These are phyloP conservation scores for Amblyteles armatorius DNA, from an alignment of 2,888 invertebrate genomes.

Conservation along the genomic window DNA sequence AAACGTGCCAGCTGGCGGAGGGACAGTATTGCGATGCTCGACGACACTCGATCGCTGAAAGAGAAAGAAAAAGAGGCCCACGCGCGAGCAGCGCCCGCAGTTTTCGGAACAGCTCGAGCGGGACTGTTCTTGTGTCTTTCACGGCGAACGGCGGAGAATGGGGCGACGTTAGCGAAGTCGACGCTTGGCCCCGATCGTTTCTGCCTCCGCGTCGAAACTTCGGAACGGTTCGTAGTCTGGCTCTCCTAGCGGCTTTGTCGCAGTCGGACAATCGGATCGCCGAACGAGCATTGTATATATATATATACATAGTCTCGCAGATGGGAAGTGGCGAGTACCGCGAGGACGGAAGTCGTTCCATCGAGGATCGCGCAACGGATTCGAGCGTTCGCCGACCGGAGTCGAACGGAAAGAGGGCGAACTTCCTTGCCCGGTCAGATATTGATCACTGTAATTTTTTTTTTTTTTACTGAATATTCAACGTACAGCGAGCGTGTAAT, in stretches of 20 bases:
- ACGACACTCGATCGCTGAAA: slow-evolving; percentile 37
- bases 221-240: slow-evolving; percentile 6
- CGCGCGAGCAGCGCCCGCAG: neutral
- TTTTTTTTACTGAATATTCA: slow-evolving; percentile 8
- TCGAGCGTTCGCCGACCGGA: slow-evolving; percentile 4
- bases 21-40: slow-evolving; percentile 19
- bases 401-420: slow-evolving; percentile 2
- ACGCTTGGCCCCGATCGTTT: neutral
- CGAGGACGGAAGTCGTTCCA: slow-evolving; percentile 16
- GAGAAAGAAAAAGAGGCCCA: neutral
- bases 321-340: neutral
- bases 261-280: slow-evolving; percentile 19
- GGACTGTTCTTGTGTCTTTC: neutral
- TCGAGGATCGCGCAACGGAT: neutral
- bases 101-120: neutral
- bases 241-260: slow-evolving; percentile 7
- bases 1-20: neutral
- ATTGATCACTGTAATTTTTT: slow-evolving; percentile 31
- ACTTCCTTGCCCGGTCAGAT: slow-evolving; percentile 26
- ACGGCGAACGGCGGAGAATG: neutral
- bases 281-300: neutral
- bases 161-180: slow-evolving; percentile 24
- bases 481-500: slow-evolving; percentile 1
- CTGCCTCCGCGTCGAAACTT: neutral
- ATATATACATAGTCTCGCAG: neutral